Base-by-base conservation (phyloP, 2,113 vertebrate species). In the Girardinichthys multiradiatus region DNA sequence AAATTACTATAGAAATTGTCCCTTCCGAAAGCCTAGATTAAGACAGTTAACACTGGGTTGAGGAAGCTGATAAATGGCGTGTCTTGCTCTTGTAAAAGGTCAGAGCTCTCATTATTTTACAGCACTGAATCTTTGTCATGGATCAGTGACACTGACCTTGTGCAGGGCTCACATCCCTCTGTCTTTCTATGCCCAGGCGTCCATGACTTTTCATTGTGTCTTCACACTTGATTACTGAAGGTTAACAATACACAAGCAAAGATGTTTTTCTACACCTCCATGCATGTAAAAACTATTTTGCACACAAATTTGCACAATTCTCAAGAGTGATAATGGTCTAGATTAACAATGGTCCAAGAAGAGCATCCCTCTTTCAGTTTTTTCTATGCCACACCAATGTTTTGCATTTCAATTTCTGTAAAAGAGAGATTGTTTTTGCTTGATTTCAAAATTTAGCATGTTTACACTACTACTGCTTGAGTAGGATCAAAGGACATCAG, bases 31-130 rank as follows among this genome's bases (percentile, higher is more conserved):
- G 60, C 30, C 39, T 65, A 29, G 60, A 83, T 80, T 59, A 79
- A 86, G 70, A 78, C 73, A 80, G 48, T 78, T 45, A 48, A 60
- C 72, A 42, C 7, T 39, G 64, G 61, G 76, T 81, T 6, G 68
- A 84, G 64, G 61, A 24, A 59, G 81, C 79, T 87, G 84, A 92
- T 84, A 73, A 88, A 91, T 85, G 72, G 70, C 77, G 76, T 77
- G 68, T 83, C 82, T 66, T 66, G 78, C 42, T 75, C 61, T 71
- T 64, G 42, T 80, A 71, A 91, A 89, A 86, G 87, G 90, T 83
- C 90, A 86, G 51, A 63, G 76, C 80, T 88, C 77, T 87, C 81
- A 85, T 86, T 88, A 90, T 90, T n/a, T 91, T 91, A 91, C 86
- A 82, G 81, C 77, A 83, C 48, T 39, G 82, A 68, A 76, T 84